A percentile compares a stretch with the other conserved stretches of the same genome.
Evolutionary conservation across 2,113 vertebrate genomes (phyloP).

Genomic region (Butorides virescens): DNA sequence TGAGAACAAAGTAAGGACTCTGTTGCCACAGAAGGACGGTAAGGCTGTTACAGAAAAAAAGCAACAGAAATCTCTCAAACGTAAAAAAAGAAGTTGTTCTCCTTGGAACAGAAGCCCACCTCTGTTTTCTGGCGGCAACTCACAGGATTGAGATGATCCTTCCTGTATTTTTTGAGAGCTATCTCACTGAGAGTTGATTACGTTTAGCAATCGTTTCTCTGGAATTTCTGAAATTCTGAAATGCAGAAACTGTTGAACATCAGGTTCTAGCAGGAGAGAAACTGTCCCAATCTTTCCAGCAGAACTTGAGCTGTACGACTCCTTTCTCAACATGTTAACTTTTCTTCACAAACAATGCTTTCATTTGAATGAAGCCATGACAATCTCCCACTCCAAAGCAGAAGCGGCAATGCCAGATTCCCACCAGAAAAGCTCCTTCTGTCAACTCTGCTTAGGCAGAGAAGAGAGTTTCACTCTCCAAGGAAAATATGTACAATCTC

Average conservation of each 20-base stretch:
- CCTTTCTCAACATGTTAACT: not conserved
- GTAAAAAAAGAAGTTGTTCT: not conserved
- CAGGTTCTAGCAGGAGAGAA: not conserved
- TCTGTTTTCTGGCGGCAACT: not conserved
- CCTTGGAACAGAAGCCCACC: not conserved
- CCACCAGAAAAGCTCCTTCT: not conserved
- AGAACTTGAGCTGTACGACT: not conserved
- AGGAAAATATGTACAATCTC: not conserved
- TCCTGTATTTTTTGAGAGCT: not conserved
- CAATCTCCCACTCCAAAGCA: not conserved
- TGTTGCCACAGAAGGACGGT: not conserved
- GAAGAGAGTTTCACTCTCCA: not conserved
- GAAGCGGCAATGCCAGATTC: not conserved
- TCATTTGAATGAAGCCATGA: not conserved
- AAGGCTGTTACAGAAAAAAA: not conserved
- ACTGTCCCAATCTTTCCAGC: not conserved
- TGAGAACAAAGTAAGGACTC: not conserved
- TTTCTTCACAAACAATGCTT: not conserved
- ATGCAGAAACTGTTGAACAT: not conserved
- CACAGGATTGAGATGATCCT: not conserved
- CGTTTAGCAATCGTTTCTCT: accelerated
- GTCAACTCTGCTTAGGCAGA: not conserved
- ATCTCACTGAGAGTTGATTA: not conserved
- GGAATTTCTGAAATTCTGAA: not conserved
- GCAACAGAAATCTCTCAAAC: not conserved